Evolutionary conservation across 2,113 vertebrate species (phyloP).

Genomic region (Pterophyllum scalare): DNA sequence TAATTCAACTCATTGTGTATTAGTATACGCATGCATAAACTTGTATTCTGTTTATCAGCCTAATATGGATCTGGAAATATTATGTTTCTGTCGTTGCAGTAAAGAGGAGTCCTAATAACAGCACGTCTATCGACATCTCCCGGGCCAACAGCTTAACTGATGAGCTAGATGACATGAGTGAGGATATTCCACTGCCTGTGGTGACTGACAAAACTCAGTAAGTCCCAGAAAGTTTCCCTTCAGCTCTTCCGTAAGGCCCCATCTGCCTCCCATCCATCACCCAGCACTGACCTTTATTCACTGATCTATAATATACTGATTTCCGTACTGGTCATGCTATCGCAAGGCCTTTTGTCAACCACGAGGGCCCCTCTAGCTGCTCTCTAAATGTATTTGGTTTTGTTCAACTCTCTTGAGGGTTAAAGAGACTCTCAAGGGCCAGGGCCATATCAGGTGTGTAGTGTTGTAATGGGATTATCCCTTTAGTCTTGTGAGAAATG

Average conservation of each 20-base stretch:
- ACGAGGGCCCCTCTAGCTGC: conserved; percentile 54
- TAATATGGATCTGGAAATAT: neutral
- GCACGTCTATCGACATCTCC: conserved; percentile 80
- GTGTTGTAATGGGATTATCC: conserved; percentile 71
- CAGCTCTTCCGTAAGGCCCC: neutral
- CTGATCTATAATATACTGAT: conserved; percentile 50
- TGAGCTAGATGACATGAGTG: conserved; percentile 81
- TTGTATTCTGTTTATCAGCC: neutral
- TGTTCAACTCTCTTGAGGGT: conserved; percentile 69
- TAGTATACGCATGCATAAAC: neutral
- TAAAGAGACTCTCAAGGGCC: conserved; percentile 67
- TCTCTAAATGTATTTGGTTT: conserved; percentile 67
- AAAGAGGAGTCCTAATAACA: conserved; percentile 69
- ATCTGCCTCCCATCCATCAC: conserved; percentile 47
- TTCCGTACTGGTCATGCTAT: conserved; percentile 34
- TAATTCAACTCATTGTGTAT: neutral
- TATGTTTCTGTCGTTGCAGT: conserved; percentile 58
- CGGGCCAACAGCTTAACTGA: conserved; percentile 84
- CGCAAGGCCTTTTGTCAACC: conserved; percentile 58
- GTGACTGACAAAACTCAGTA: conserved; percentile 81
- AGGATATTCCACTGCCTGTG: conserved; percentile 80
- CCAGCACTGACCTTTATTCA: conserved; percentile 52
- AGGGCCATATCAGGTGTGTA: conserved; percentile 66
- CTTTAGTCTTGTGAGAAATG: conserved; percentile 66
- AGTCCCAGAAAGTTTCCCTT: conserved; percentile 52